These are phyloP conservation scores for Cisticola juncidis DNA, from an alignment of 2,113 vertebrate genomes.

Conservation along the genomic window DNA sequence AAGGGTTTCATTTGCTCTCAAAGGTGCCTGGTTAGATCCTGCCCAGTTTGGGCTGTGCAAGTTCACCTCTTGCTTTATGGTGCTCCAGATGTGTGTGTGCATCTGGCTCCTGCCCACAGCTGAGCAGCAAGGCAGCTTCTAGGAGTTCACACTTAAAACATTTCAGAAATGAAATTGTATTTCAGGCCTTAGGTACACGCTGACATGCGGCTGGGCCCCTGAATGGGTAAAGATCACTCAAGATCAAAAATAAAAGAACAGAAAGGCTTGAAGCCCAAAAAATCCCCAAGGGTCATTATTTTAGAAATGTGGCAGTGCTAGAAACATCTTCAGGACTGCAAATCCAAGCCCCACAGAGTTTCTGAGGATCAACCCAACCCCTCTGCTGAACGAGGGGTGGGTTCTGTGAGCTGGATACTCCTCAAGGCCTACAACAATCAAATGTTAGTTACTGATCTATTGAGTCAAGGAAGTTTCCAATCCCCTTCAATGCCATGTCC, in stretches of 20 bases:
- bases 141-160: background rate
- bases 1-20: background rate
- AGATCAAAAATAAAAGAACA: background rate
- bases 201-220: background rate
- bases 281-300: background rate
- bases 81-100: background rate
- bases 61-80: background rate
- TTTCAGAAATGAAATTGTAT: background rate
- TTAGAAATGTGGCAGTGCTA: background rate
- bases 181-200: background rate
- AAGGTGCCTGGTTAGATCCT: background rate
- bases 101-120: background rate
- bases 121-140: background rate
- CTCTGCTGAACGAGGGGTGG: background rate
- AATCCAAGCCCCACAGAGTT: background rate
- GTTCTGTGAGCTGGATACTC: background rate
- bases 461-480: background rate
- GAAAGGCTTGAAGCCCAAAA: background rate
- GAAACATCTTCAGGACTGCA: background rate
- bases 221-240: background rate
- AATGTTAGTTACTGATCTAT: background rate
- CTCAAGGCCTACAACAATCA: slow-evolving; percentile 68
- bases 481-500: background rate
- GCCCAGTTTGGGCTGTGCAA: background rate
- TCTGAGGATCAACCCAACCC: background rate